Percentiles rank a stretch among this genome's conserved stretches.
phyloP scores from a whole-genome alignment of 1,140 invertebrate species.

The Drosophila suzukii region DNA sequence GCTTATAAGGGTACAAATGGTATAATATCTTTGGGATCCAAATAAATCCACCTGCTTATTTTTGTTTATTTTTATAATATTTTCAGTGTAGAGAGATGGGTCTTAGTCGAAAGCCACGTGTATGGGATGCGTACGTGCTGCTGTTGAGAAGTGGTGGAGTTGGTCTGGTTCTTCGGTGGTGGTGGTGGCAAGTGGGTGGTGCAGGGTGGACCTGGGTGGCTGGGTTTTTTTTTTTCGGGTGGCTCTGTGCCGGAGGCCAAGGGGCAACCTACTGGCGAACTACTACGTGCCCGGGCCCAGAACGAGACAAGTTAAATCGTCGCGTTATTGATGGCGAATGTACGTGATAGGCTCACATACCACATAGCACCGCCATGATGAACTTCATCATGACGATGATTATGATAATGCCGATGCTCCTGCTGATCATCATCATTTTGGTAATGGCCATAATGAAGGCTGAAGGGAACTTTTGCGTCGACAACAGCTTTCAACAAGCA shows the following conservation, averaged over 20 bases:
- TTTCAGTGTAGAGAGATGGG: constrained; percentile 21
- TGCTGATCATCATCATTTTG: constrained; percentile 44
- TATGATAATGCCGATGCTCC: constrained; percentile 35
- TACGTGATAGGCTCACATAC: constrained; percentile 79
- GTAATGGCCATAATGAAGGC: constrained; percentile 47
- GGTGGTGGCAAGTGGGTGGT: constrained; percentile 5
- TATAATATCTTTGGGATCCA: no score
- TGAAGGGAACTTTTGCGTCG: constrained; percentile 51
- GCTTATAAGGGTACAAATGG: not conserved
- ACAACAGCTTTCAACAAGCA: constrained; percentile 73
- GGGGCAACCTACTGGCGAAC: constrained; percentile 38
- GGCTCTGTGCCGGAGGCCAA: constrained; percentile 7
- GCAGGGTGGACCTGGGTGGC: not conserved
- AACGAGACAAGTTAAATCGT: constrained; percentile 82
- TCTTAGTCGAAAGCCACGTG: constrained; percentile 48
- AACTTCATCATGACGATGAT: constrained; percentile 40
- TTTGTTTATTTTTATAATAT: not conserved
- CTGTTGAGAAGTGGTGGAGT: constrained; percentile 19
- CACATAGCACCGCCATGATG: constrained; percentile 32
- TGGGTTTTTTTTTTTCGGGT: not conserved
- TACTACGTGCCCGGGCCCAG: constrained; percentile 65
- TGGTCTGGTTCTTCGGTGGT: not conserved
- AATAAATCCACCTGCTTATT: not conserved
- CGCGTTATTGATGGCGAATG: constrained; percentile 82
- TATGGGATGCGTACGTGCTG: constrained; percentile 53